Conservation (phyloP, 2,797 vertebrate species). For the Leucoraja ocellata region DNA sequence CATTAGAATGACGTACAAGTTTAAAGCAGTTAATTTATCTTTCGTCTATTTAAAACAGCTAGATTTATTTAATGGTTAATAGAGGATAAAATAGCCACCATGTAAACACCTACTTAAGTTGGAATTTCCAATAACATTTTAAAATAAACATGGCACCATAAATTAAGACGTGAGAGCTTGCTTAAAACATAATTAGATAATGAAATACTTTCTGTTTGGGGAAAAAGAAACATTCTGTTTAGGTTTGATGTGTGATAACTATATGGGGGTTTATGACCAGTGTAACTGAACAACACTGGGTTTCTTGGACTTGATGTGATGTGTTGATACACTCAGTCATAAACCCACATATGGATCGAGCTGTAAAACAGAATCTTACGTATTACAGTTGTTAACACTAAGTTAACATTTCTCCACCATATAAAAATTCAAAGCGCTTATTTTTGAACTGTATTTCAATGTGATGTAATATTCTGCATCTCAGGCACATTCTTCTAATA, state of each 20-base stretch:
- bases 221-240: neutral
- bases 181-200: neutral
- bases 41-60: neutral
- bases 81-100: neutral
- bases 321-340: constrained; percentile 32
- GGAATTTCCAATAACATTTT: neutral
- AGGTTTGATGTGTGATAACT: neutral
- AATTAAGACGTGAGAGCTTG: neutral
- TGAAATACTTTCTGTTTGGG: neutral
- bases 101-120: constrained; percentile 26
- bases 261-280: neutral
- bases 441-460: constrained; percentile 10
- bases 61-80: neutral
- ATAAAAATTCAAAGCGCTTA: constrained; percentile 22
- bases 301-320: neutral
- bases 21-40: constrained; percentile 31
- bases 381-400: constrained; percentile 14
- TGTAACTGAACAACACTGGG: neutral
- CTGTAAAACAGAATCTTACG: constrained; percentile 7
- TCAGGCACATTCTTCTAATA: neutral
- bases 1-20: constrained; percentile 25
- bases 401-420: constrained; percentile 31
- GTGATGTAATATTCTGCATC: neutral
- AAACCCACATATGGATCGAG: constrained; percentile 17
- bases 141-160: neutral